phyloP scores from a whole-genome alignment of 2,797 vertebrate species.

The Hylomyscus alleni region DNA sequence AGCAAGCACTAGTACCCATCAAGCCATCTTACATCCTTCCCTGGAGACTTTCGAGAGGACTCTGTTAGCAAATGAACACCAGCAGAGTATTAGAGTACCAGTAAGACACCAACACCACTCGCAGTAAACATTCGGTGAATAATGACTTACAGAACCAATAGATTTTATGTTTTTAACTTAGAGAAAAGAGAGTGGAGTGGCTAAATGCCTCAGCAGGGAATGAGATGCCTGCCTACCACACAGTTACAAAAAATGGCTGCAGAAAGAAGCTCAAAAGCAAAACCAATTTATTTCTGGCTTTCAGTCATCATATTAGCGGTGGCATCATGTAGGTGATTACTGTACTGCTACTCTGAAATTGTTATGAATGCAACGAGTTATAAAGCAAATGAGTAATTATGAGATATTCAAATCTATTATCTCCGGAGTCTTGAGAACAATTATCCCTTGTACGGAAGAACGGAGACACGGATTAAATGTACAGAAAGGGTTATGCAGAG shows the following conservation, averaged over 20 bases:
- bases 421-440: neutral
- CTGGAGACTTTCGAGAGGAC: constrained; percentile 21
- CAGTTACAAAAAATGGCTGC: neutral
- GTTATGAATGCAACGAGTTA: neutral
- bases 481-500: neutral
- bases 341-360: neutral
- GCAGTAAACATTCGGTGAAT: neutral
- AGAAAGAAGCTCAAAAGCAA: neutral
- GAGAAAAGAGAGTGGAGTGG: neutral
- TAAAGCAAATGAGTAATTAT: constrained; percentile 49
- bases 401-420: neutral
- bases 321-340: neutral
- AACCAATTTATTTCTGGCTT: constrained; percentile 12
- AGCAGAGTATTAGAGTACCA: neutral
- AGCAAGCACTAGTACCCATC: neutral
- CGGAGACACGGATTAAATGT: neutral
- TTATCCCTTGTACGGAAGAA: constrained; percentile 2
- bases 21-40: neutral
- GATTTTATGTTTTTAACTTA: neutral
- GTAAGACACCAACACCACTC: neutral
- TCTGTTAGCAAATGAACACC: neutral
- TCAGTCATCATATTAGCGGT: neutral
- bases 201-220: neutral
- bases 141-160: neutral
- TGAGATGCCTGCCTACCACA: no score